Percentiles rank a stretch among this genome's conserved stretches.
Conservation (phyloP, 2,113 vertebrate genomes). For the Zapus hudsonius region DNA sequence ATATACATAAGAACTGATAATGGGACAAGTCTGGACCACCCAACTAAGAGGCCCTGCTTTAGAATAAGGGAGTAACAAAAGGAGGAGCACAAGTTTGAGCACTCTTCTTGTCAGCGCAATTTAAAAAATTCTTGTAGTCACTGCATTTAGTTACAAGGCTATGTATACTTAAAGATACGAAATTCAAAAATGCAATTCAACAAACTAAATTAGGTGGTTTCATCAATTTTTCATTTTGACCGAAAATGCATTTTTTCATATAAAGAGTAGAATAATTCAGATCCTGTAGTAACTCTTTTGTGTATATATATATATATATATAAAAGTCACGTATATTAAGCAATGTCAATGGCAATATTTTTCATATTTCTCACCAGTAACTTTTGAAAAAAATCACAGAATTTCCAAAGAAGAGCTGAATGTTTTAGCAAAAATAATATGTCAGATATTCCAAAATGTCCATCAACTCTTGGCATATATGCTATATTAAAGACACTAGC, state of each 20-base stretch:
- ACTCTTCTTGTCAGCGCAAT: background rate
- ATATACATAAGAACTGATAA: background rate
- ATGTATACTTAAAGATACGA: background rate
- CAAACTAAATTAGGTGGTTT: background rate
- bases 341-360: background rate
- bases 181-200: background rate
- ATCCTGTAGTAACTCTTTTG: background rate
- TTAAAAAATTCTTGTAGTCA: background rate
- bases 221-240: background rate
- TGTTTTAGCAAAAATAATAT: background rate
- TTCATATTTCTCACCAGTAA: background rate
- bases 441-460: background rate
- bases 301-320: too few species aligned
- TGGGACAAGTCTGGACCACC: accelerated
- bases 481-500: background rate
- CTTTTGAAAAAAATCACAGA: background rate
- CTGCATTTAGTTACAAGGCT: background rate
- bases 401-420: background rate
- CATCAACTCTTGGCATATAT: background rate
- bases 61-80: background rate
- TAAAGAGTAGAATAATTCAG: background rate
- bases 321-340: background rate
- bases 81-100: background rate
- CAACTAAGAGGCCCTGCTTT: background rate
- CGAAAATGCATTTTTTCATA: background rate